phyloP scores from a whole-genome alignment of 2,113 vertebrate genomes.

The Jaculus jaculus region DNA sequence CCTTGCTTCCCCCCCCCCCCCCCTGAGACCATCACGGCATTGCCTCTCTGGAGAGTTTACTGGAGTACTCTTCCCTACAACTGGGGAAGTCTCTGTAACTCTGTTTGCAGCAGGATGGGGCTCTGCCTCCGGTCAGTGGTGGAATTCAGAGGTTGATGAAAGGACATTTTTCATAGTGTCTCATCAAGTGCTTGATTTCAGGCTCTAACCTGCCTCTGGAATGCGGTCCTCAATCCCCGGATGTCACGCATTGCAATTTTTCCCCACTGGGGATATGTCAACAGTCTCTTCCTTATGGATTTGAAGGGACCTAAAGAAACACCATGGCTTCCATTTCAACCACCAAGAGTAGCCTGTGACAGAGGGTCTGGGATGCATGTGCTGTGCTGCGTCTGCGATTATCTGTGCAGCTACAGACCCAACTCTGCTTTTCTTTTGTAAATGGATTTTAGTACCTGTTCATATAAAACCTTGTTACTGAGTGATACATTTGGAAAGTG shows the following conservation, averaged over 20 bases:
- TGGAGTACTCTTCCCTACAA: not conserved
- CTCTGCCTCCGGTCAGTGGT: not conserved
- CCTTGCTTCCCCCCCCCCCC: not conserved
- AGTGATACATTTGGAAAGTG: not conserved
- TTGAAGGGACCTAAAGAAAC: not conserved
- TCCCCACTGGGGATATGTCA: not conserved
- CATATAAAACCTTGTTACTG: not conserved
- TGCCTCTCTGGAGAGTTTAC: not conserved
- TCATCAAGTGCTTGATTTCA: not conserved
- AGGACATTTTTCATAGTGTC: not conserved
- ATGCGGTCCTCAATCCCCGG: not conserved
- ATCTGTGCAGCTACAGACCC: not conserved
- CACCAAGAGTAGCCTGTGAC: not conserved
- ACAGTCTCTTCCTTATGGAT: not conserved
- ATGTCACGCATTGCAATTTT: not conserved
- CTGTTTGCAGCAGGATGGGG: not conserved
- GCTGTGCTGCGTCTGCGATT: not conserved
- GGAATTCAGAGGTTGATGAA: not conserved
- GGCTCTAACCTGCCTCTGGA: not conserved
- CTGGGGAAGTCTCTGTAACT: not conserved
- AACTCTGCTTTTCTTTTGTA: not conserved
- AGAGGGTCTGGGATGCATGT: not conserved
- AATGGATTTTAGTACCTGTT: not conserved
- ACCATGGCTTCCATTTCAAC: not conserved
- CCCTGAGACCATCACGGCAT: not conserved